Base-by-base conservation (phyloP, 2,888 invertebrate species). In the Diadegma fenestrale region DNA sequence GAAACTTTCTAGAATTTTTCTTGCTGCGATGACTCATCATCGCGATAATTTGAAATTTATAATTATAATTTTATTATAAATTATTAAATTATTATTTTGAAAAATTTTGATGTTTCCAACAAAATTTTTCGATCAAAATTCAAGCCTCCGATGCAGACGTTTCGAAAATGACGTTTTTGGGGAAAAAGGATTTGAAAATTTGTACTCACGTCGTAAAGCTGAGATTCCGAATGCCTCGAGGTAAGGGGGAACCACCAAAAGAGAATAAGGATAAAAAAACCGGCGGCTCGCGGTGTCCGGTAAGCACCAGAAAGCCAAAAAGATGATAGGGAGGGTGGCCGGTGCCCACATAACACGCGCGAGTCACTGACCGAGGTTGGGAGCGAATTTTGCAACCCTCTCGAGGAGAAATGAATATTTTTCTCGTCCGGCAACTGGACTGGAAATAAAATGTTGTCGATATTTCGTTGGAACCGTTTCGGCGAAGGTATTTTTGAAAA, bases 321-420 rank as follows among this genome's bases (percentile, higher is more conserved):
- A 66, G 79, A 71, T 76, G 22, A 85, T 82, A 22, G 75, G 82
- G 58, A 85, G 64, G 66, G 79, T 80, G 66, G 71, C 58, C 79
- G 85, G 75, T 82, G 64, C 71, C 85, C 85, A 85, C 85, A 82
- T 85, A 82, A 79, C 82, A 85, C 85, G 85, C 82, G 54, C 68
- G 79, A 71, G 78, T 85, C 75, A 66, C 78, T 64, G 41, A 80
- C 66, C 75, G 73, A n/a, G n/a, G 63, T 69, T 51, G 69, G 64
- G 51, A 84, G 51, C 54, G 17, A 80, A 79, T 30, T 4, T 82
- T 79, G 79, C 85, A 80, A 82, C 82, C 82, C 79, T 79, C 51
- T 33, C 12, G 37, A 41, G 12, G 19, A 71, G 37, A 51, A 54
- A 80, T 19, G 79, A 45, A 17, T 48, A 63, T 26, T 54, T 64